These are phyloP conservation scores for Agonopterix heracliana DNA, from an alignment of 2,888 invertebrate species.

Conservation along the genomic window DNA sequence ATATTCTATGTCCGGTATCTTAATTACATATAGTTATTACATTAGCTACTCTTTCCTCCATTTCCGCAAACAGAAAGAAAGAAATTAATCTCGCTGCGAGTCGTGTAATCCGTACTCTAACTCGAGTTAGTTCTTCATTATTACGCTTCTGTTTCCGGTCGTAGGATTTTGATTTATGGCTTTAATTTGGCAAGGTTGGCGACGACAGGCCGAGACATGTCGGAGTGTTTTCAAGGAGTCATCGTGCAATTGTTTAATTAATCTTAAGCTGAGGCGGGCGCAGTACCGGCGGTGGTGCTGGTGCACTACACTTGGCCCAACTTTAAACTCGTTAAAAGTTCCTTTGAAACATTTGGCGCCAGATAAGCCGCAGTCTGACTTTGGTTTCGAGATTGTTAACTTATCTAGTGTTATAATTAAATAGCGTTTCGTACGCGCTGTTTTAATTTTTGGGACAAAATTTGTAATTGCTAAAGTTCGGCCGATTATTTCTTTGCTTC, in stretches of 20 bases:
- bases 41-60: slow-evolving; percentile 10
- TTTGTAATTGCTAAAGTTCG: neutral
- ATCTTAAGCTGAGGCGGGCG: slow-evolving; percentile 66
- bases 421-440: slow-evolving; percentile 39
- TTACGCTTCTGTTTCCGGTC: slow-evolving; percentile 68
- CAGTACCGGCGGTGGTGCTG: slow-evolving; percentile 31
- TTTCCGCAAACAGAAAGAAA: slow-evolving; percentile 33
- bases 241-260: slow-evolving; percentile 76
- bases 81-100: slow-evolving; percentile 40
- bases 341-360: slow-evolving; percentile 74
- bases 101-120: slow-evolving; percentile 36
- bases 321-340: slow-evolving; percentile 77
- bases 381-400: slow-evolving; percentile 68
- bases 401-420: slow-evolving; percentile 71
- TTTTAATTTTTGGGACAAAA: neutral
- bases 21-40: too few species aligned
- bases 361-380: slow-evolving; percentile 73
- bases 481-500: too few species aligned
- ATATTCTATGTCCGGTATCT: too few species aligned
- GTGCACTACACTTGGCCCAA: slow-evolving; percentile 71
- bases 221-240: slow-evolving; percentile 74
- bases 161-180: slow-evolving; percentile 71
- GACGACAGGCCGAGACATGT: slow-evolving; percentile 74
- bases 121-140: slow-evolving; percentile 61
- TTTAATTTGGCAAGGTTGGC: slow-evolving; percentile 75